These are phyloP conservation scores for Steinernema khuongi DNA, from an alignment of 1,140 invertebrate genomes.

Conservation along the genomic window DNA sequence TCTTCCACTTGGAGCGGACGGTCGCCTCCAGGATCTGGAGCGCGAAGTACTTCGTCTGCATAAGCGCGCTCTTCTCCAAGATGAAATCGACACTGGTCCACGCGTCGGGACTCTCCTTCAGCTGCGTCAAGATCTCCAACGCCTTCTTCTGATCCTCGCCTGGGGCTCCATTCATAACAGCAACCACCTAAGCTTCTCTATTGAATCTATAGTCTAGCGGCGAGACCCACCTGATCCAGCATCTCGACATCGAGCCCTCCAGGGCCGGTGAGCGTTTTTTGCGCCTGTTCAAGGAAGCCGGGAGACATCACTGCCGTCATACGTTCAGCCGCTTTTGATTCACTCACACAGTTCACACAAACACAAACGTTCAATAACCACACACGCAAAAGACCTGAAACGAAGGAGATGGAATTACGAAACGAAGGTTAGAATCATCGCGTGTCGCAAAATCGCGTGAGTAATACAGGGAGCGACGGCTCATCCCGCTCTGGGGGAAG, in stretches of 20 bases:
- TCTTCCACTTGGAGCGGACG: constrained; percentile 98
- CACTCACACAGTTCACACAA: no score
- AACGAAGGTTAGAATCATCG: no score
- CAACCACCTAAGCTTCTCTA: constrained; percentile 21
- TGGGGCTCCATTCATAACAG: constrained; percentile 31
- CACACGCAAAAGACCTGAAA: no score
- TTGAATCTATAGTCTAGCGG: constrained; percentile 18
- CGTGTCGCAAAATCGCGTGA: no score
- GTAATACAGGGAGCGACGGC: no score
- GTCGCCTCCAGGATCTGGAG: constrained; percentile 98
- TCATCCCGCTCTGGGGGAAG: no score
- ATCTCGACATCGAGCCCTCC: constrained; percentile 40
- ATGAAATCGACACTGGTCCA: constrained; percentile 99
- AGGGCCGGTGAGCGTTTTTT: not conserved
- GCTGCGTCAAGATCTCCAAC: constrained; percentile 26
- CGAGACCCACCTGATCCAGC: constrained; percentile 31
- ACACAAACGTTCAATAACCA: no score
- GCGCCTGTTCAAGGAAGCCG: not conserved
- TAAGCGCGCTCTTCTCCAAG: constrained; percentile 84
- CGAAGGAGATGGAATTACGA: no score
- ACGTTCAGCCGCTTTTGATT: no score
- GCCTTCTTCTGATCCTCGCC: constrained; percentile 33
- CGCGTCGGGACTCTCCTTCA: constrained; percentile 85
- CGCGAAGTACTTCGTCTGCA: constrained; percentile 99
- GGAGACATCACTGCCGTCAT: no score